Conservation (phyloP, 2,888 invertebrate genomes). For the Sphaerophoria rueppellii region DNA sequence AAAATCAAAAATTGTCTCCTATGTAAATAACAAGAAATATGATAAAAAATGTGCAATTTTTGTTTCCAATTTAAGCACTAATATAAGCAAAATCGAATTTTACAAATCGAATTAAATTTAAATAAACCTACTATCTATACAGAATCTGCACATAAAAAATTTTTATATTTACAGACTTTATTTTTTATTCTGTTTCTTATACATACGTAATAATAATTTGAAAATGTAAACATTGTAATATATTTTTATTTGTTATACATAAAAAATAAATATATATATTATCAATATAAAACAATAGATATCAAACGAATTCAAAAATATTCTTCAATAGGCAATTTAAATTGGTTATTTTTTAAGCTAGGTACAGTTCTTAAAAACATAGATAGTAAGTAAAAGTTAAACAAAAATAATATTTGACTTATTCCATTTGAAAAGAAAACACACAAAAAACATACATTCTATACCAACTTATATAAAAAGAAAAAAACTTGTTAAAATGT, state of each 20-base stretch:
- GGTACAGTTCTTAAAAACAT: slow-evolving; percentile 50
- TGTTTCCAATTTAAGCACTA: slow-evolving; percentile 62
- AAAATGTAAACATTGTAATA: slow-evolving; percentile 54
- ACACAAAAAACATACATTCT: slow-evolving; percentile 6
- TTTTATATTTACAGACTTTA: slow-evolving; percentile 39
- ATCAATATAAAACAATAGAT: slow-evolving; percentile 48
- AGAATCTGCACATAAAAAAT: slow-evolving; percentile 63
- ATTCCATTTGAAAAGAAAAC: slow-evolving; percentile 43
- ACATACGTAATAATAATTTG: slow-evolving; percentile 28
- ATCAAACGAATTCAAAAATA: slow-evolving; percentile 60
- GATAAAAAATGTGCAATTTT: slow-evolving; percentile 65
- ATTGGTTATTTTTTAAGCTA: slow-evolving; percentile 62
- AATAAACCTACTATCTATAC: slow-evolving; percentile 34
- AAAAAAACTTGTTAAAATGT: slow-evolving; percentile 70
- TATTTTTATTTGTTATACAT: slow-evolving; percentile 45
- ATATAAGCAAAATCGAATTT: slow-evolving; percentile 66
- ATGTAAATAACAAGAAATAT: slow-evolving; percentile 55
- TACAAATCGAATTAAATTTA: slow-evolving; percentile 63
- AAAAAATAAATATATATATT: slow-evolving; percentile 22
- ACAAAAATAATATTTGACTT: slow-evolving; percentile 48
- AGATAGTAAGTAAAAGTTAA: slow-evolving; percentile 50
- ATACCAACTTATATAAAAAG: slow-evolving; percentile 49
- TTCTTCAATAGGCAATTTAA: slow-evolving; percentile 60
- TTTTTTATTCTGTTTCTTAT: slow-evolving; percentile 3
- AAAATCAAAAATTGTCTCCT: slow-evolving; percentile 51